Evolutionary conservation across 2,113 vertebrate genomes (phyloP), one percentile per base, ranked within the genome.

Genomic region (Datnioides undecimradiatus): DNA sequence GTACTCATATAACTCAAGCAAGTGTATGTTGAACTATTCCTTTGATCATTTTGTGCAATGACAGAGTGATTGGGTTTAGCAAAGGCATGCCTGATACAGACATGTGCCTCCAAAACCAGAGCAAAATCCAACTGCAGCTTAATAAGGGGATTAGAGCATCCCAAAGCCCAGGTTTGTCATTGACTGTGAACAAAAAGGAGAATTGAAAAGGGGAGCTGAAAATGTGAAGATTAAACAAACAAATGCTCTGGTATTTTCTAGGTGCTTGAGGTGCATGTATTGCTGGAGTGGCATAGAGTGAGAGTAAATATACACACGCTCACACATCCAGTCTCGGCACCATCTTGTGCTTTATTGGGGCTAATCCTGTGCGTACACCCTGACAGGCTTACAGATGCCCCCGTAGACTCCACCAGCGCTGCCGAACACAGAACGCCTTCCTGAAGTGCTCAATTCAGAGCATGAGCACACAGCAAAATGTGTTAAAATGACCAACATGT

Each of bases 341-440:
- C 82, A 75, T 82, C 87, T 80, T 72, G 85, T 74, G 49, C 65
- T 62, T 80, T 82, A 80, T 34, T 73, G 78, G 81, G 72, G 83
- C 68, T 89, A 84, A 89, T 91, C 87, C 87, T 65, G 75, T 75
- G 77, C 41, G 73, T 46, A 78, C 43, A 84, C 75, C 81, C 80
- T 58, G 81, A 82, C 75, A 73, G 78, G 67, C 60, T 89, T 79
- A 87, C 71, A 70, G 63, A 87, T 82, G 83, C 79, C 76, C 84
- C 76, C 2, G 45, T 33, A 79, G 76, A 83, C 74, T 62, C 76
- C 45, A 11, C 7, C 49, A 9, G 49, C 54, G 45, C 17, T 6
- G 16, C 2, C 27, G 41, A 80, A 80, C 62, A 75, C 80, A 59
- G 19, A 63, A 49, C 27, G 83, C 70, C 46, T 40, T 4, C 54